Evolutionary conservation across 1,140 invertebrate genomes (phyloP).

Genomic region (Temnothorax nylanderi): DNA sequence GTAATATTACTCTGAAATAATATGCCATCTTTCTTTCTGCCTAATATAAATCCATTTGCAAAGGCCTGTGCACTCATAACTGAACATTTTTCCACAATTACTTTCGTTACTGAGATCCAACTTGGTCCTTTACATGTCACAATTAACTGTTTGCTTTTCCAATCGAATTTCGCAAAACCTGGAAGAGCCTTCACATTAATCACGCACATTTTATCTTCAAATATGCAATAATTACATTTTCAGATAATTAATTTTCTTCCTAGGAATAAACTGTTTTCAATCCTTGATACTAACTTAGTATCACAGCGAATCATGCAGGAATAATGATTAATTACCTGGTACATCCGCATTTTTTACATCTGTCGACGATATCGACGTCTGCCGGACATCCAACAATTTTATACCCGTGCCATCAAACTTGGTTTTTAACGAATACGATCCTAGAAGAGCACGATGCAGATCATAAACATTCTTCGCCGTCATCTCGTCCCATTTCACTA

Average conservation of each 20-base stretch:
- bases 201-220: conserved; percentile 22
- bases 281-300: conserved; percentile 40
- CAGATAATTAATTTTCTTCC: conserved; percentile 46
- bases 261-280: conserved; percentile 49
- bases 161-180: conserved; percentile 86
- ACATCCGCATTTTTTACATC: conserved; percentile 55
- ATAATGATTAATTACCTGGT: conserved; percentile 71
- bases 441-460: conserved; percentile 88
- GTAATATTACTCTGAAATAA: conserved; percentile 58
- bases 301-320: conserved; percentile 27
- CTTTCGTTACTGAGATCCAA: conserved; percentile 87
- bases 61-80: conserved; percentile 89
- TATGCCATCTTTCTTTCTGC: conserved; percentile 73
- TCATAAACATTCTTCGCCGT: conserved; percentile 88
- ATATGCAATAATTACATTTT: conserved; percentile 40
- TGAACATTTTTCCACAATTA: conserved; percentile 87
- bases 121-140: conserved; percentile 87
- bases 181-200: conserved; percentile 63
- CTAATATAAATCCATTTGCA: conserved; percentile 89
- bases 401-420: conserved; percentile 86
- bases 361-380: conserved; percentile 66
- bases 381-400: conserved; percentile 87
- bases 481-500: conserved; percentile 88
- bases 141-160: conserved; percentile 84
- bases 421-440: conserved; percentile 88